phyloP scores from a whole-genome alignment of 2,113 vertebrate species.

The Trichechus manatus region DNA sequence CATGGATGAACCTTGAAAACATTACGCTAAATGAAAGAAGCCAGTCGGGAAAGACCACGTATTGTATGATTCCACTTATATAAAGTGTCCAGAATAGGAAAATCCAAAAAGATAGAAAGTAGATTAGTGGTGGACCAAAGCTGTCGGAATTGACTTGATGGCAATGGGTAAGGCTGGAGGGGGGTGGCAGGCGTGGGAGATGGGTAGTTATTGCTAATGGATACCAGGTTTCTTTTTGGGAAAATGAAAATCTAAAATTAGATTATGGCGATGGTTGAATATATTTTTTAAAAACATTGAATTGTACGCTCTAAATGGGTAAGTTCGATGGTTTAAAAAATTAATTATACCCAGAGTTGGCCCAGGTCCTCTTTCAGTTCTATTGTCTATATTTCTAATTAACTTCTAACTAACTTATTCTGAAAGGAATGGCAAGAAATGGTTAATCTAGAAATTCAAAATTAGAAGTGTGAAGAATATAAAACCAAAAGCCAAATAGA shows the following conservation, averaged over 20 bases:
- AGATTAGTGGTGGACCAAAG: no score
- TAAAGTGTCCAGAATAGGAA: no score
- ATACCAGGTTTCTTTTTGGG: background rate
- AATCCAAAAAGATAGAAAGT: no score
- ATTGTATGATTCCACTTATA: no score
- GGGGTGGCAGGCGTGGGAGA: no score
- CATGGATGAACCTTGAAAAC: background rate
- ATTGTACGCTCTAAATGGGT: background rate
- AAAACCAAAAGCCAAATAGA: background rate
- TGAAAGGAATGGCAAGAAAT: background rate
- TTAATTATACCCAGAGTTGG: background rate
- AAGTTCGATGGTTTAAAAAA: background rate
- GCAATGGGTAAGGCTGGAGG: background rate
- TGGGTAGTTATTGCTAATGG: background rate
- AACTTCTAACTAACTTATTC: constrained; percentile 22
- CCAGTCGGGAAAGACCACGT: no score
- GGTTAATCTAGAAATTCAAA: background rate
- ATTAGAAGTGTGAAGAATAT: constrained; percentile 21
- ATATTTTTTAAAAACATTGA: background rate
- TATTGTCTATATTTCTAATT: background rate
- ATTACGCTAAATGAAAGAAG: no score
- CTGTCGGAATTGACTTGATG: no score
- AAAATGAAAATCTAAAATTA: background rate
- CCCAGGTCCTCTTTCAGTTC: background rate
- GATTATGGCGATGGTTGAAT: background rate